phyloP scores from a whole-genome alignment of 2,797 vertebrate species.

The Neomorphus geoffroyi region DNA sequence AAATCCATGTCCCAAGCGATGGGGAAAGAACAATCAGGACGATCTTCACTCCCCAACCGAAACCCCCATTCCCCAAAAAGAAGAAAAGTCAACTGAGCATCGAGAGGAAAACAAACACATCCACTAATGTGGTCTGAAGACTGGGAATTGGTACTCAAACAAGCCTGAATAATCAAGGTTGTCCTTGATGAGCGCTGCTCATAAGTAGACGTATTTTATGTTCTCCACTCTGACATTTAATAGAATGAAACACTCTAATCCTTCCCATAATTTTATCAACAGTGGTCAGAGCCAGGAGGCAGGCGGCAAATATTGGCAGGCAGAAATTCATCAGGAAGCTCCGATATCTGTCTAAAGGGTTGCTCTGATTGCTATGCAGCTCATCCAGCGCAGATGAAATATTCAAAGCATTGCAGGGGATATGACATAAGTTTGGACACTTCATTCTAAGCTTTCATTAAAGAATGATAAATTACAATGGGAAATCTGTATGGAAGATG shows the following conservation, averaged over 20 bases:
- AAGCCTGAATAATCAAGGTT: not conserved
- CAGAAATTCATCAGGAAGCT: not conserved
- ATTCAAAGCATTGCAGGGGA: not conserved
- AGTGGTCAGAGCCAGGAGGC: not conserved
- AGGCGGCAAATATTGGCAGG: not conserved
- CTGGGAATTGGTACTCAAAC: not conserved
- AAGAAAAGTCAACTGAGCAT: not conserved
- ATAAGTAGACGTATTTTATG: not conserved
- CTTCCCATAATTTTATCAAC: not conserved
- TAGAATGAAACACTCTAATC: not conserved
- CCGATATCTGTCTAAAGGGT: not conserved
- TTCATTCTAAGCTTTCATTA: slow-evolving; percentile 23
- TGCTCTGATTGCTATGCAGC: not conserved
- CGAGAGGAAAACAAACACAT: not conserved
- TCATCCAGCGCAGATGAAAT: not conserved
- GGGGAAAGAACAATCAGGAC: not conserved
- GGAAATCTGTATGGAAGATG: not conserved
- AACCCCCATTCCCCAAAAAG: not conserved
- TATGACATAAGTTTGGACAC: not conserved
- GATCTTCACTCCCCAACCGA: not conserved
- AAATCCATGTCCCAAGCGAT: not conserved
- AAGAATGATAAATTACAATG: not conserved
- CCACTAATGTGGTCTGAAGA: not conserved
- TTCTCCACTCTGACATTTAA: not conserved
- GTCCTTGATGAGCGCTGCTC: not conserved